A percentile compares a stretch with the other conserved stretches of the same genome.
Conservation (phyloP, 2,888 invertebrate species). For the Luperina testacea region DNA sequence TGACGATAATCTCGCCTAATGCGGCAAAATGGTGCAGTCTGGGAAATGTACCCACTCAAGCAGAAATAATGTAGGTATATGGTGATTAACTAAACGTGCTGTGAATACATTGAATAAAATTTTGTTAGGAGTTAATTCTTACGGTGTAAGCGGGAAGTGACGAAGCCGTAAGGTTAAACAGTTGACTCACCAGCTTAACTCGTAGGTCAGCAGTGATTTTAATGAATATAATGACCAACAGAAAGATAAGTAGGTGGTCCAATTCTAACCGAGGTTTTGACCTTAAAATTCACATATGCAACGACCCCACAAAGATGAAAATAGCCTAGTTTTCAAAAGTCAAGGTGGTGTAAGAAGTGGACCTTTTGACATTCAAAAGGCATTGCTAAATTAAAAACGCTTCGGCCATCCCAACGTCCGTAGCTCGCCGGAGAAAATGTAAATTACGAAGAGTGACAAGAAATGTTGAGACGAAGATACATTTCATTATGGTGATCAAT, state of each 20-base stretch:
- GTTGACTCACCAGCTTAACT: slow-evolving; percentile 5
- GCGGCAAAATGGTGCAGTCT: slow-evolving; percentile 56
- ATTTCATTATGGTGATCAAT: neutral
- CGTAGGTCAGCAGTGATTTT: neutral
- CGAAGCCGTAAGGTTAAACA: neutral
- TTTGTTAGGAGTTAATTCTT: neutral
- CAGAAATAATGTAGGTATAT: slow-evolving; percentile 47
- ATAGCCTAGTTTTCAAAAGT: slow-evolving; percentile 31
- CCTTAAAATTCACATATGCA: neutral
- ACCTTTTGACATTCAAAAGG: slow-evolving; percentile 32
- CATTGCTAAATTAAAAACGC: slow-evolving; percentile 23
- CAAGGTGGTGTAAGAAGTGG: slow-evolving; percentile 28
- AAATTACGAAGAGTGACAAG: neutral
- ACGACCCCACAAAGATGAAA: slow-evolving; percentile 7
- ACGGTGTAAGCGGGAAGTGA: neutral
- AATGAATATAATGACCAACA: neutral
- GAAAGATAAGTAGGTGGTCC: neutral
- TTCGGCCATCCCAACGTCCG: slow-evolving; percentile 1
- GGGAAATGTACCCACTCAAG: slow-evolving; percentile 24
- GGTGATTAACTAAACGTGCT: slow-evolving; percentile 50
- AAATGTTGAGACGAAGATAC: neutral
- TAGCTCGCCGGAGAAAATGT: slow-evolving; percentile 14
- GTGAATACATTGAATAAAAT: slow-evolving; percentile 33
- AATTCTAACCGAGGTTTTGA: neutral
- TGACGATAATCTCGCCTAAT: slow-evolving; percentile 49